Conservation (phyloP, 2,797 vertebrate genomes). For the Tenualosa thibaudeaui region DNA sequence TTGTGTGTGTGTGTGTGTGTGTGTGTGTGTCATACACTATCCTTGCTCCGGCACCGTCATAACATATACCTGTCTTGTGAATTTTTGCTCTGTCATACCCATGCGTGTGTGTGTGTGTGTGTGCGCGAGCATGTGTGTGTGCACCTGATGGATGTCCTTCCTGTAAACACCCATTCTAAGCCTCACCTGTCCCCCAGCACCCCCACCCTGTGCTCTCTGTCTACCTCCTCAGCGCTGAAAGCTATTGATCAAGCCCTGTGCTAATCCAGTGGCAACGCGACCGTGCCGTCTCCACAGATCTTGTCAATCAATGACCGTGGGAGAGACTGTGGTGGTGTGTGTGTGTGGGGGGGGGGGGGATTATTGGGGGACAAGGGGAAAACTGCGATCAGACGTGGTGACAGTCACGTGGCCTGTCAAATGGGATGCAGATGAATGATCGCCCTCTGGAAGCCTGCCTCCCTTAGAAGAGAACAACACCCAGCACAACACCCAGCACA, state of each 20-base stretch:
- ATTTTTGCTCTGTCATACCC: neutral
- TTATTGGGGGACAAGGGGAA: neutral
- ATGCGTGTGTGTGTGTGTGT: too few relatives aligned
- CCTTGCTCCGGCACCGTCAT: neutral
- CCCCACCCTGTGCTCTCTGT: neutral
- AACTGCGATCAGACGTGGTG: neutral
- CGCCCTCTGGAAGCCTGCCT: neutral
- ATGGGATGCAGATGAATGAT: neutral
- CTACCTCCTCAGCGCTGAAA: constrained; percentile 21
- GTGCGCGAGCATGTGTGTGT: neutral
- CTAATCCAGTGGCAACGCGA: constrained; percentile 46
- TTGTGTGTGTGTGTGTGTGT: too few relatives aligned
- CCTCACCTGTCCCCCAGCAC: neutral
- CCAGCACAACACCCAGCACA: neutral
- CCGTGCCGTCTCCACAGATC: constrained; percentile 45
- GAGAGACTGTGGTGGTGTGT: constrained; percentile 4
- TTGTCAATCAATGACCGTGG: constrained; percentile 48
- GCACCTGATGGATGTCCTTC: constrained; percentile 24
- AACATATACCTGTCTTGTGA: neutral
- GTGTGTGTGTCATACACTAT: neutral
- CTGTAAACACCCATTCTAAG: neutral
- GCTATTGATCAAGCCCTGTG: constrained; percentile 47
- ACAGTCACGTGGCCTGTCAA: neutral
- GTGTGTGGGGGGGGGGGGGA: neutral
- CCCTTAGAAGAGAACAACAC: neutral